Evolutionary conservation across 92 coral and sea anemone genomes (phyloP), one percentile per base, ranked within the genome.

Genomic region (Siderastrea siderea): DNA sequence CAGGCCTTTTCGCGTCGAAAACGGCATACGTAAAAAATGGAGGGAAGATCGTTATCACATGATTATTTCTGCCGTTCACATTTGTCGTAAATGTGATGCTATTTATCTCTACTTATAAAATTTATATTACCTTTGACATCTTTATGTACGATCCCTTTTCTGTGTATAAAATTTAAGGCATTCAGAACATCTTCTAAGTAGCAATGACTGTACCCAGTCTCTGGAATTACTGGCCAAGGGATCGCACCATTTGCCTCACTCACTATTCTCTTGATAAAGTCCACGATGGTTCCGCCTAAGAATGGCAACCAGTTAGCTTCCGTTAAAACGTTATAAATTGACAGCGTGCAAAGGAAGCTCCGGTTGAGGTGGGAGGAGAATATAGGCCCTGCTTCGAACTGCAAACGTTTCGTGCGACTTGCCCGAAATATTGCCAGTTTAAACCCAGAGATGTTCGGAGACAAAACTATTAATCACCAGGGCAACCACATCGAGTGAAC

Each of bases 61-160:
- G 45, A n/a, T n/a, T n/a, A n/a, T n/a, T n/a, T n/a, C n/a, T n/a
- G n/a, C n/a, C n/a, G n/a, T n/a, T n/a, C n/a, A n/a, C n/a, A n/a
- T n/a, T n/a, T n/a, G 47, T 19, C 4, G 60, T 14, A 1, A 50
- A 5, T 44, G 13, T 4, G 1, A 1, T 9, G 45, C 15, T 6
- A 2, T 14, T 13, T 46, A 9, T 19, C 12, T 26, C 7, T 51
- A 1, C 5, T 7, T 47, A 44, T 15, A n/a, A 17, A 1, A n/a
- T 14, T 2, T 9, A 5, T 14, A 68, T 47, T 72, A 93, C 96
- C 92, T 87, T 93, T 90, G 47, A 93, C 79, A 45, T 93, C 96
- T 16, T 79, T 84, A 16, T 93, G 96, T 15, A 90, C 82, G 7
- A 93, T 90, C 52, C 96, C 96, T 6, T 87, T 90, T 16, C 69